Conservation (phyloP, 2,113 vertebrate species). For the Xerus inauris region DNA sequence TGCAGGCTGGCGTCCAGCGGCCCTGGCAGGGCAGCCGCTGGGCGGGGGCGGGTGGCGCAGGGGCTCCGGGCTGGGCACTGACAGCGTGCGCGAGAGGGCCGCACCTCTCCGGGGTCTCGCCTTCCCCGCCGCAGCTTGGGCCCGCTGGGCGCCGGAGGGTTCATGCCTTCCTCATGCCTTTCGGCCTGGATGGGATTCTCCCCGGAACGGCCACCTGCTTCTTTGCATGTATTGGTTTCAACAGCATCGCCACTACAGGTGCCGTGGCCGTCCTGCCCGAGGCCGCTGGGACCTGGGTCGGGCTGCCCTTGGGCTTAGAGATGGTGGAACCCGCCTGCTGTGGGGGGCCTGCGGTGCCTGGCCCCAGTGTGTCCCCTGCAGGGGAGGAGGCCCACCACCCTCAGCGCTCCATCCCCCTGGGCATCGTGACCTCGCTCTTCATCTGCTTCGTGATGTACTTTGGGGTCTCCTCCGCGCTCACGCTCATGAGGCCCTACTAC, state of each 20-base stretch:
- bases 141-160: slow-evolving; percentile 89
- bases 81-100: background rate
- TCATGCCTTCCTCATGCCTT: no score
- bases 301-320: background rate
- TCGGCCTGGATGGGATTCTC: slow-evolving; percentile 91
- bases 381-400: slow-evolving; percentile 95
- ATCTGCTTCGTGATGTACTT: slow-evolving; percentile 95
- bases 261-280: background rate
- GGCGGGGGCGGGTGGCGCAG: background rate
- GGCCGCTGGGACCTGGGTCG: background rate
- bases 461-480: slow-evolving; percentile 92
- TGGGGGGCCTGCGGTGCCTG: no score
- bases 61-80: background rate
- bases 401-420: slow-evolving; percentile 92
- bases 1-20: slow-evolving; percentile 52
- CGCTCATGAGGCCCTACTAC: slow-evolving; percentile 96
- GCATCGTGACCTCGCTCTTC: slow-evolving; percentile 92
- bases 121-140: slow-evolving; percentile 72
- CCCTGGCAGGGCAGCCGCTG: background rate
- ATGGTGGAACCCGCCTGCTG: background rate
- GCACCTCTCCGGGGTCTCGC: background rate
- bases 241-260: slow-evolving; percentile 97
- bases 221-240: slow-evolving; percentile 95
- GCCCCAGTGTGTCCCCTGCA: slow-evolving; percentile 78
- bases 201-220: slow-evolving; percentile 95